Evolutionary conservation across 2,797 vertebrate species (phyloP), one percentile per base, ranked within the genome.

Genomic region (Prunella strophiata): DNA sequence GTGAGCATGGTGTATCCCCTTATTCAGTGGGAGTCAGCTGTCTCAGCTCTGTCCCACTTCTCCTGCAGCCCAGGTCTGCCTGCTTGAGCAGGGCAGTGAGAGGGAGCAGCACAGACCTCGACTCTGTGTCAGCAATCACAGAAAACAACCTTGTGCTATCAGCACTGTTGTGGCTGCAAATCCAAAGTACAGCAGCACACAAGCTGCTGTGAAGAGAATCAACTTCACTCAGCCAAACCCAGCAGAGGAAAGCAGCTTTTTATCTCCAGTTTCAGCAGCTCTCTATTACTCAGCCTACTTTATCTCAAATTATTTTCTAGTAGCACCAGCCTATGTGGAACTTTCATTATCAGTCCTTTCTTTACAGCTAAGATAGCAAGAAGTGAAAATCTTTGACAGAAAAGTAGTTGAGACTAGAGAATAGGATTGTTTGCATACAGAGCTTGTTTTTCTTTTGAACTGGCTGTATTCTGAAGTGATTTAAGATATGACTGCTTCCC

Each of bases 81-180:
- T 3, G 0, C 50, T 40, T 19, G 61, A 34, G 30, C 2, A 16
- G 16, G 40, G 52, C 4, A 9, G 32, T 1, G 9, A 14, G 66
- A 71, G 32, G n/a, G 2, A 67, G 27, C 57, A 81, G 61, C 29
- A 70, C n/a, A 47, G 38, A 32, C 48, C 27, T n/a, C 4, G 1
- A 15, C 3, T 2, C 19, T 45, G 11, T 25, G 4, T 27, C 55
- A 82, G 38, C 42, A 47, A 2, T 13, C 34, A 86, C 43, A 54
- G 22, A 32, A 78, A 75, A 59, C 20, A 27, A 3, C 21, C 16
- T 7, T 17, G 12, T 25, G 16, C n/a, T 63, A 63, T 3, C 62
- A 68, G 19, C 18, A 29, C 9, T 1, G 0, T 8, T 51, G 34
- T 23, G 19, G 5, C 38, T 38, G 50, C 50, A 88, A 52, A 85